A percentile compares a stretch with the other conserved stretches of the same genome.
Evolutionary conservation across 2,888 invertebrate species (phyloP).

Genomic region (Sphecodes monilicornis): DNA sequence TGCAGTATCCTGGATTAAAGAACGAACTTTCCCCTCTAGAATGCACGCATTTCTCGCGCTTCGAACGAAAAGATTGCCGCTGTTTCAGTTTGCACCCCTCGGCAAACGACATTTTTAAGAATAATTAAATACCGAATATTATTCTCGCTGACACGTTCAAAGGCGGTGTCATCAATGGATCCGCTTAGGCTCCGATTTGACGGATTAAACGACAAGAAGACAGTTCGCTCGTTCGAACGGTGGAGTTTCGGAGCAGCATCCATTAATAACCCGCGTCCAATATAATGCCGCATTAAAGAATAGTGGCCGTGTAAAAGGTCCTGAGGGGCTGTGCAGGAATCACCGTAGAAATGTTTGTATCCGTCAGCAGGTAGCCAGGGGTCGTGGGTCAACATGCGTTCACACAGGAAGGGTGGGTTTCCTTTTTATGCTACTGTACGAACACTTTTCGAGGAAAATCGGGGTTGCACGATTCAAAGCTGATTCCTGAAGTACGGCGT

Average conservation of each 20-base stretch:
- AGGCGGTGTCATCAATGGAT: constrained; percentile 43
- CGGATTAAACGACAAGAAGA: constrained; percentile 55
- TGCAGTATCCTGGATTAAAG: no score
- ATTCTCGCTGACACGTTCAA: constrained; percentile 38
- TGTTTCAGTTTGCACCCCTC: neutral
- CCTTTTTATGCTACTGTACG: neutral
- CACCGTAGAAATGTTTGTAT: constrained; percentile 71
- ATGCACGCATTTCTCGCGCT: no score
- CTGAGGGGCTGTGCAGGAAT: constrained; percentile 65
- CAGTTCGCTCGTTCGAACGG: constrained; percentile 55
- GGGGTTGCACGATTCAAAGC: constrained; percentile 22
- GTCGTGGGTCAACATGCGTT: constrained; percentile 70
- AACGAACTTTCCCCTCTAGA: neutral
- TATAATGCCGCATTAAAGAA: constrained; percentile 81
- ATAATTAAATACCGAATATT: constrained; percentile 43
- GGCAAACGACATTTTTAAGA: constrained; percentile 18
- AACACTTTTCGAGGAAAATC: constrained; percentile 39
- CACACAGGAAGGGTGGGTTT: constrained; percentile 47
- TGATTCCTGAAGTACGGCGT: constrained; percentile 15
- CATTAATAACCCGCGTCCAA: constrained; percentile 78
- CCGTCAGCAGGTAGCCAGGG: constrained; percentile 73
- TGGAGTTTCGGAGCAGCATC: constrained; percentile 66
- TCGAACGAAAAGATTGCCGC: neutral
- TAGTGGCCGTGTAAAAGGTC: constrained; percentile 67
- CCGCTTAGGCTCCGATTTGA: constrained; percentile 58